Conservation (phyloP, 2,888 invertebrate species). For the Amblyjoppa fuscipennis region DNA sequence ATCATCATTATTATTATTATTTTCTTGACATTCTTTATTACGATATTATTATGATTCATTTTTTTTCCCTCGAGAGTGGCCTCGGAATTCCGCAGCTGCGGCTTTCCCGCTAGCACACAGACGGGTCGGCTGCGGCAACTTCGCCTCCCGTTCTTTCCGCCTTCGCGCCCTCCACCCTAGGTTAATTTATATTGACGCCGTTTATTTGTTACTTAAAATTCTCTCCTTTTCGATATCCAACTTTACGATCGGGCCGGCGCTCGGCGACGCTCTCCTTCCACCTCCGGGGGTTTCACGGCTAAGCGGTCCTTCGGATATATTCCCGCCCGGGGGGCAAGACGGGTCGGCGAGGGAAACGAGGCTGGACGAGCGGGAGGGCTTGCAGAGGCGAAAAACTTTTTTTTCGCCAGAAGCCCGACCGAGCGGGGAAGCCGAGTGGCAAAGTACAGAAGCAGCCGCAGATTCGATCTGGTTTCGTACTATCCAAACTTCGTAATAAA, state of each 20-base stretch:
- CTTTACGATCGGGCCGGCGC: slow-evolving; percentile 68
- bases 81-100: slow-evolving; percentile 64
- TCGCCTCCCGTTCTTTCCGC: slow-evolving; percentile 30
- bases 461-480: slow-evolving; percentile 59
- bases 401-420: slow-evolving; percentile 43
- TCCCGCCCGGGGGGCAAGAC: not conserved
- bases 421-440: slow-evolving; percentile 36
- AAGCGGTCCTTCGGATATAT: slow-evolving; percentile 56
- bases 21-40: slow-evolving; percentile 42
- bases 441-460: slow-evolving; percentile 39
- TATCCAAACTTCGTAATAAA: slow-evolving; percentile 61
- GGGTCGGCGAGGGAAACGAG: not conserved
- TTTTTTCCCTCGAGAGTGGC: slow-evolving; percentile 58
- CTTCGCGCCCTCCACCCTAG: slow-evolving; percentile 47
- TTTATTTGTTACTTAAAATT: slow-evolving; percentile 67
- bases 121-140: slow-evolving; percentile 12
- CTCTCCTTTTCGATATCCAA: slow-evolving; percentile 66
- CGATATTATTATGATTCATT: slow-evolving; percentile 59
- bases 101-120: slow-evolving; percentile 57
- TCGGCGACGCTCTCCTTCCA: not conserved
- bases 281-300: slow-evolving; percentile 54
- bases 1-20: not conserved
- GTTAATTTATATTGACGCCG: slow-evolving; percentile 70
- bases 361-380: not conserved
- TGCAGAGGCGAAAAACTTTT: slow-evolving; percentile 47